These are phyloP conservation scores for Listronotus bonariensis DNA, from an alignment of 1,140 invertebrate genomes.

Conservation along the genomic window DNA sequence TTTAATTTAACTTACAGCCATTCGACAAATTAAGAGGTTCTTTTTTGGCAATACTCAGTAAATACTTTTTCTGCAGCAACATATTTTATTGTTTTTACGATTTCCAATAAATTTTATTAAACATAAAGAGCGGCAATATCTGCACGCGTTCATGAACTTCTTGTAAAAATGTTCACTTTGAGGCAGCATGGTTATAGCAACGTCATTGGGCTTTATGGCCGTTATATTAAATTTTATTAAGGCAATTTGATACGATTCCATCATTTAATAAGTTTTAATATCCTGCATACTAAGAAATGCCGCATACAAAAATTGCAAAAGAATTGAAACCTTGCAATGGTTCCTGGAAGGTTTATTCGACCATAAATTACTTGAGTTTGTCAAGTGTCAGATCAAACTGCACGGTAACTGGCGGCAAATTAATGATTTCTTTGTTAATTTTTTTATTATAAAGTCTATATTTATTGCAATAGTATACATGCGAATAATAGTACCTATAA, in stretches of 20 bases:
- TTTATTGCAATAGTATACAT: neutral
- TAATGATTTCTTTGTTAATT: slow-evolving; percentile 20
- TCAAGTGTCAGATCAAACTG: slow-evolving; percentile 12
- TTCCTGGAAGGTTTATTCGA: slow-evolving; percentile 17
- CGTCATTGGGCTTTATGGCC: slow-evolving; percentile 20
- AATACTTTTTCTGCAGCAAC: too few relatives aligned
- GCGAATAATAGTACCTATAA: too few relatives aligned
- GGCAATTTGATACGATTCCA: slow-evolving; percentile 27
- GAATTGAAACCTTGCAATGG: slow-evolving; percentile 16
- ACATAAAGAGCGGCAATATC: slow-evolving; percentile 11
- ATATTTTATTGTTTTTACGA: neutral
- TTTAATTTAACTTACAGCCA: too few relatives aligned
- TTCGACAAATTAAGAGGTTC: too few relatives aligned
- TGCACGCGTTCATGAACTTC: slow-evolving; percentile 17
- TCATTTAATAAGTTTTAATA: slow-evolving; percentile 31
- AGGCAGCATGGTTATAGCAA: slow-evolving; percentile 10
- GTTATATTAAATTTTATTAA: slow-evolving; percentile 31
- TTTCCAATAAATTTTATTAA: slow-evolving; percentile 3
- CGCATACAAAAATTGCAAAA: slow-evolving; percentile 19
- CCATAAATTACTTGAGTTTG: slow-evolving; percentile 21
- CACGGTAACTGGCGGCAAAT: slow-evolving; percentile 20
- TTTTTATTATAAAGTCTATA: slow-evolving; percentile 9
- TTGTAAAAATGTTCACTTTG: slow-evolving; percentile 13
- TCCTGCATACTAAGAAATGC: slow-evolving; percentile 23
- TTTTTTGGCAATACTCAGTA: too few relatives aligned